These are phyloP conservation scores for Antheraea yamamai DNA, from an alignment of 2,888 invertebrate genomes.

Conservation along the genomic window DNA sequence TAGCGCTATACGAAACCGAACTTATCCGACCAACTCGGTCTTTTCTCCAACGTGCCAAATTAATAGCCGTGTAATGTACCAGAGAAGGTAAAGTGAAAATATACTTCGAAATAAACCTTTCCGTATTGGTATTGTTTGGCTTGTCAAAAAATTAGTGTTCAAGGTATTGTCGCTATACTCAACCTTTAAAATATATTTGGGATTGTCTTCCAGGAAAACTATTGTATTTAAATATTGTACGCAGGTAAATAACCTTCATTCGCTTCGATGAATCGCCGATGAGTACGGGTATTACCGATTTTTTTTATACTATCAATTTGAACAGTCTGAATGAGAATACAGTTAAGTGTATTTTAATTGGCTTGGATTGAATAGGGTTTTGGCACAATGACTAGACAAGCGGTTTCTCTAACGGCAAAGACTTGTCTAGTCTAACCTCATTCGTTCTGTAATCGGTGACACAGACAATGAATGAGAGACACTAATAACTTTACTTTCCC, in stretches of 20 bases:
- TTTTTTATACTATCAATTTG: background rate
- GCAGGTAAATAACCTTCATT: slow-evolving; percentile 12
- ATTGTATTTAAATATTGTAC: slow-evolving; percentile 4
- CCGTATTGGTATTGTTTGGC: background rate
- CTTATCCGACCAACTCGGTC: too few species aligned
- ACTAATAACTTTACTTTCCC: slow-evolving; percentile 13
- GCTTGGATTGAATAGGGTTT: slow-evolving; percentile 25
- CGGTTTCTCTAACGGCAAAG: slow-evolving; percentile 29
- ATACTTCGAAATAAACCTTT: background rate
- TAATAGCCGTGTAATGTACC: too few species aligned
- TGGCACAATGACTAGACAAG: slow-evolving; percentile 25
- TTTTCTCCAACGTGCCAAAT: too few species aligned
- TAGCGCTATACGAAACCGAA: too few species aligned
- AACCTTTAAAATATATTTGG: background rate
- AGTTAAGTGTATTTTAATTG: slow-evolving; percentile 23
- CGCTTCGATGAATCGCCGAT: background rate
- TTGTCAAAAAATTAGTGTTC: background rate
- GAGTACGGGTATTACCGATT: background rate
- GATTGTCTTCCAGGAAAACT: slow-evolving; percentile 11
- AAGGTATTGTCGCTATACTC: background rate
- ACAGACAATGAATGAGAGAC: background rate
- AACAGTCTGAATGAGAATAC: background rate
- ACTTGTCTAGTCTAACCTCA: slow-evolving; percentile 18
- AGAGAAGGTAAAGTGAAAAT: too few species aligned
- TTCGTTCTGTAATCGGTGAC: slow-evolving; percentile 15